These are phyloP conservation scores for Phrynosoma platyrhinos DNA, from an alignment of 2,113 vertebrate genomes.

Conservation along the genomic window DNA sequence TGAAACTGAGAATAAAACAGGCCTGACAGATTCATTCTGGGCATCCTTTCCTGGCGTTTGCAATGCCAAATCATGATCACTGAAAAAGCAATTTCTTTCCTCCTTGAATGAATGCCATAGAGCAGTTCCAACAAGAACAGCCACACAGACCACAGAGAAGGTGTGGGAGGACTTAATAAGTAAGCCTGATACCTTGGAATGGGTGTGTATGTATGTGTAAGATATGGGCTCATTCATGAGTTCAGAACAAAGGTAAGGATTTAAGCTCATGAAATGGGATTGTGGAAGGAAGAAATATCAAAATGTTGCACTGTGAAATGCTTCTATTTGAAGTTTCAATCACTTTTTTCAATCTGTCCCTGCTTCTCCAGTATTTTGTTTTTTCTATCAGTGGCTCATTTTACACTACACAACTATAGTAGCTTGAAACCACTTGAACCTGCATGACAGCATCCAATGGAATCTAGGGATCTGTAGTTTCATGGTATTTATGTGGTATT, in stretches of 20 bases:
- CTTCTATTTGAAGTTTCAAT: background rate
- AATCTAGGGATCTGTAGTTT: too few species aligned
- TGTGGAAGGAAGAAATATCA: background rate
- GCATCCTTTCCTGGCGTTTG: conserved; percentile 46
- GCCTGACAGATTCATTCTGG: conserved; percentile 59
- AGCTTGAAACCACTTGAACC: too few species aligned
- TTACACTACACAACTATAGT: too few species aligned
- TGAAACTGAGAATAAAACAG: conserved; percentile 66
- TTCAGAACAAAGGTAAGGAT: conserved; percentile 4
- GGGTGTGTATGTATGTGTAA: background rate
- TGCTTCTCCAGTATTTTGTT: background rate
- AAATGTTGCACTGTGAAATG: background rate
- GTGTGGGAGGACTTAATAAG: conserved; percentile 21
- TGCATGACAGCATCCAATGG: too few species aligned
- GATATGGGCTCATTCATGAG: background rate
- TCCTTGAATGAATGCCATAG: conserved; percentile 23
- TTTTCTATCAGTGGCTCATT: too few species aligned
- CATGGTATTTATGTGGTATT: too few species aligned
- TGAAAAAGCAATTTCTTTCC: conserved; percentile 50
- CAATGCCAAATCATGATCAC: conserved; percentile 58
- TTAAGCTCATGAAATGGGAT: background rate
- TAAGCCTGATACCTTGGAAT: background rate
- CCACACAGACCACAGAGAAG: background rate
- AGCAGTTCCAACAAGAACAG: conserved; percentile 46
- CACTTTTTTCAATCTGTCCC: background rate